These are phyloP conservation scores for Eupithecia subfuscata DNA, from an alignment of 2,888 invertebrate genomes.

Conservation along the genomic window DNA sequence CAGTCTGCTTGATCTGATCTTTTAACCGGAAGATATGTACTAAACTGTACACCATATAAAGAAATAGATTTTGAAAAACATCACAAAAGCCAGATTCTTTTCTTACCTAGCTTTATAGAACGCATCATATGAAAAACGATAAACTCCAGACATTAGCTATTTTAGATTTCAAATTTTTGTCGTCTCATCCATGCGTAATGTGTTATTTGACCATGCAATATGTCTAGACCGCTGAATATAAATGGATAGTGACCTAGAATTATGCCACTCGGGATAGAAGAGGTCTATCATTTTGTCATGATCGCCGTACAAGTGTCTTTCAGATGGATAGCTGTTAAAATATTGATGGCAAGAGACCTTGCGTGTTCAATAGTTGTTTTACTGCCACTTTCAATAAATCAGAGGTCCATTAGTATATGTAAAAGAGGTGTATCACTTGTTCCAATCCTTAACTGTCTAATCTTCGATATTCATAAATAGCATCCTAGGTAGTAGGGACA, in stretches of 20 bases:
- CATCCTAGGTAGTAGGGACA: background rate
- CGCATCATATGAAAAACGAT: constrained; percentile 23
- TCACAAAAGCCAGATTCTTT: background rate
- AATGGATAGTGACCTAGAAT: constrained; percentile 81
- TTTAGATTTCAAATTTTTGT: constrained; percentile 78
- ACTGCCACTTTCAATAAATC: background rate
- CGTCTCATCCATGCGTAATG: constrained; percentile 80
- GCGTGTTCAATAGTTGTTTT: background rate
- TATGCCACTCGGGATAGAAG: constrained; percentile 60
- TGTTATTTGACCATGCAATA: constrained; percentile 83
- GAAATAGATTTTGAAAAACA: background rate
- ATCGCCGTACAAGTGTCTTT: constrained; percentile 40
- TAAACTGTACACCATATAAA: background rate
- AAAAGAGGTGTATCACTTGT: background rate
- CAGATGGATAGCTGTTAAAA: constrained; percentile 18
- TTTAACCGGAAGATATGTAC: background rate
- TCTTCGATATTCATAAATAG: background rate
- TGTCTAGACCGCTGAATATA: constrained; percentile 81
- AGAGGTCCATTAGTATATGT: background rate
- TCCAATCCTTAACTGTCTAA: background rate
- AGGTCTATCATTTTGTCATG: constrained; percentile 41
- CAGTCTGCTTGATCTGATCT: background rate
- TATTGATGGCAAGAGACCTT: background rate
- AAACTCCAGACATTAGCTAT: constrained; percentile 74
- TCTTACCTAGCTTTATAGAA: background rate